phyloP scores from a whole-genome alignment of 2,888 invertebrate genomes.

The Rotaria macrura region DNA sequence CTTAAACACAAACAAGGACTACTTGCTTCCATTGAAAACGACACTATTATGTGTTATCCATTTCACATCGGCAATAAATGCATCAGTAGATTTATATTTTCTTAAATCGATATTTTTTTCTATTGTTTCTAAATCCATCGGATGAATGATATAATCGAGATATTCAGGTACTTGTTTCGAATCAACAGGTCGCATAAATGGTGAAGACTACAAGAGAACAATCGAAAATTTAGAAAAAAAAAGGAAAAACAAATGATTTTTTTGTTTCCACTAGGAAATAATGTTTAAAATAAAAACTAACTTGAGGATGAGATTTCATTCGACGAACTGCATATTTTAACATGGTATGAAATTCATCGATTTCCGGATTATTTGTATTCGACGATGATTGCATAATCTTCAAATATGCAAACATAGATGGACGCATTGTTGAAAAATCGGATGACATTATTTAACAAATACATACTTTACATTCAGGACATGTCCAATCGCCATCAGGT shows the following conservation, averaged over 20 bases:
- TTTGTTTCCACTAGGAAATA: too few relatives aligned
- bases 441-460: neutral
- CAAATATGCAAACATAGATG: neutral
- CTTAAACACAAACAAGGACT: conserved; percentile 5
- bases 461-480: conserved; percentile 68
- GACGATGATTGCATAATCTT: neutral
- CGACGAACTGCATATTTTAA: conserved; percentile 67
- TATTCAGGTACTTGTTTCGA: conserved; percentile 64
- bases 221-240: too few relatives aligned
- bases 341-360: conserved; percentile 66
- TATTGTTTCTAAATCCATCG: conserved; percentile 70
- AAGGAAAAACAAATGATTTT: conserved; percentile 29
- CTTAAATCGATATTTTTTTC: conserved; percentile 65
- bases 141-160: conserved; percentile 69
- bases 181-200: conserved; percentile 68
- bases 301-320: conserved; percentile 68
- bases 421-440: neutral
- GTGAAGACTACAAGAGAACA: conserved; percentile 70
- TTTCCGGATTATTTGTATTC: conserved; percentile 39
- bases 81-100: conserved; percentile 72
- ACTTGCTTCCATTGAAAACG: conserved; percentile 75
- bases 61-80: conserved; percentile 75
- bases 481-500: conserved; percentile 62
- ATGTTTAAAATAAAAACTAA: conserved; percentile 54
- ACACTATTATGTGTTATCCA: conserved; percentile 88